A percentile compares a stretch with the other conserved stretches of the same genome.
Evolutionary conservation across 2,113 vertebrate genomes (phyloP).

Genomic region (Dendrocopos noguchii): DNA sequence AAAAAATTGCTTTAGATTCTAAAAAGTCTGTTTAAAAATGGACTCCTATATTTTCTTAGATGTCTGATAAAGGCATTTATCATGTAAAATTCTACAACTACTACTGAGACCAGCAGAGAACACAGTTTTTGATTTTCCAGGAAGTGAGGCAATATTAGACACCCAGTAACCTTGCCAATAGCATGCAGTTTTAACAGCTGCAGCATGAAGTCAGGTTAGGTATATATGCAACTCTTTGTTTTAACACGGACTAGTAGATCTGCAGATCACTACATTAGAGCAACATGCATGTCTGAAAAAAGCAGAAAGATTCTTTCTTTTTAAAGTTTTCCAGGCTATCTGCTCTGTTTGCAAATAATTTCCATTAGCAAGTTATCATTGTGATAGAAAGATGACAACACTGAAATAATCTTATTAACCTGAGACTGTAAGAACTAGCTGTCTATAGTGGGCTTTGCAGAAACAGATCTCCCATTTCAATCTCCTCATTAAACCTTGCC

Average conservation of each 20-base stretch:
- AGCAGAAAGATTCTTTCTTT: background rate
- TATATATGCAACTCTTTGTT: background rate
- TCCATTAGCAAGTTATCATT: background rate
- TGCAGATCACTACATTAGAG: background rate
- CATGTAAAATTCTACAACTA: background rate
- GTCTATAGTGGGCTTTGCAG: slow-evolving; percentile 46
- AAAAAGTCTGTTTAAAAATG: background rate
- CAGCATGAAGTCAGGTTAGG: background rate
- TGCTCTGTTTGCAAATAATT: background rate
- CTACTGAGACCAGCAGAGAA: background rate
- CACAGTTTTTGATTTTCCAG: background rate
- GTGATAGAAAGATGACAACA: background rate
- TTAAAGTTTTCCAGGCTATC: background rate
- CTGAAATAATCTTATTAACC: slow-evolving; percentile 56
- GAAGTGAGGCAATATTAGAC: background rate
- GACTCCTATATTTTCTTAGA: background rate
- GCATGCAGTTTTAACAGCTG: background rate
- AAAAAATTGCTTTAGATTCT: background rate
- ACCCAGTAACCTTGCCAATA: background rate
- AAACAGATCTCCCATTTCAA: slow-evolving; percentile 46
- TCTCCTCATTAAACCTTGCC: slow-evolving; percentile 52
- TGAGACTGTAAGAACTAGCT: slow-evolving; percentile 48
- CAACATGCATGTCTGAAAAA: background rate
- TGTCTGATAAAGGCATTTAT: background rate
- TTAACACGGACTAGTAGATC: background rate